Base-by-base conservation (phyloP, 92 coral and sea anemone species). In the Heliopora coerulea region DNA sequence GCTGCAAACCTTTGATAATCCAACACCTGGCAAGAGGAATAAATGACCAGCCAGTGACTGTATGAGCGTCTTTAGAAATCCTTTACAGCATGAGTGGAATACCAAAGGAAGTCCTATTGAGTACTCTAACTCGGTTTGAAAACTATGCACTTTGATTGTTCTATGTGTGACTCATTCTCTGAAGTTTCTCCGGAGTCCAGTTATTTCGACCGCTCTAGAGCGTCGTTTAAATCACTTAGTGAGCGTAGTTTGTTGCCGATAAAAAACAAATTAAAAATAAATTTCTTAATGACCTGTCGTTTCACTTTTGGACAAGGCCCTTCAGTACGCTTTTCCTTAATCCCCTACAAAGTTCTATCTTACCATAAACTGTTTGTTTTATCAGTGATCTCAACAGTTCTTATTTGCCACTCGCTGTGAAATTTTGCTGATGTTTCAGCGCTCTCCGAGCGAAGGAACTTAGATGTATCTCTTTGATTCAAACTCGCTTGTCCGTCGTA, bases 171-270 rank as follows among this genome's bases (percentile, higher is more conserved):
- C 42, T 11, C 42, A 37, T 4, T 4, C 42, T n/a, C 42, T 37
- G 11, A 37, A 4, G 42, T 37, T 4, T 37, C 42, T 37, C 42
- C 54, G 72, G 72, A 26, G n/a, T 54, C 32, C 54, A 23, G 32
- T 65, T 67, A 48, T 27, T 26, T 7, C 8, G 4, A 29, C 39
- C 58, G 41, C 26, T 25, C 14, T 63, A 67, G 48, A 67, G 74
- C 48, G 74, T 67, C 48, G 59, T 67, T 24, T 67, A 67, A 67
- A 44, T 67, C 48, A 12, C 29, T 31, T 67, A 67, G 48, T 67
- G 74, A 67, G 74, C 74, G 74, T 59, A 23, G 74, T 67, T 44
- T 67, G 74, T n/a, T 67, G 74, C 74, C 74, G 74, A 67, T 67
- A 67, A 67, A 67, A 67, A 67, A 44, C 74, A 67, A 67, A 67